Evolutionary conservation across 2,797 vertebrate genomes (phyloP).

Genomic region (Siniperca obscura): DNA sequence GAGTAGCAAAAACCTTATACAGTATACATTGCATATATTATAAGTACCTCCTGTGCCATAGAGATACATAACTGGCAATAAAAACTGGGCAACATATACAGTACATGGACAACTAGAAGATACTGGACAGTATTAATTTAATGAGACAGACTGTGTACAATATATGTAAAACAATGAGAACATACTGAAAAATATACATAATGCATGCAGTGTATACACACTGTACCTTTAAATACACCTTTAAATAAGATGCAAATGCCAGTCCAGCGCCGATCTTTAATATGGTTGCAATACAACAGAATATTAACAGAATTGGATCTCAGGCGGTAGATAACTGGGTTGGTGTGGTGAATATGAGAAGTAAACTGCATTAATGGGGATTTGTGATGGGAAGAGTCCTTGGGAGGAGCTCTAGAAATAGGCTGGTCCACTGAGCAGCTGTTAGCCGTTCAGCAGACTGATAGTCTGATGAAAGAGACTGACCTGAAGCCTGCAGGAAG

Average conservation of each 20-base stretch:
- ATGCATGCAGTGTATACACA: no score
- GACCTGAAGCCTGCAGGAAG: no score
- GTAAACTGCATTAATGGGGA: conserved; percentile 2
- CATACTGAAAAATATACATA: background rate
- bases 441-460: conserved; percentile 1
- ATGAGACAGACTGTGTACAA: background rate
- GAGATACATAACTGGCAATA: background rate
- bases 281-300: no score
- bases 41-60: background rate
- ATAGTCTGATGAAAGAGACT: background rate
- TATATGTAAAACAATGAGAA: background rate
- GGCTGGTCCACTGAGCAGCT: background rate
- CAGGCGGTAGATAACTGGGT: background rate
- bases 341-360: background rate
- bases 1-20: background rate
- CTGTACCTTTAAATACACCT: no score
- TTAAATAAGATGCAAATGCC: no score
- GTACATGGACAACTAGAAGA: background rate
- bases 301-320: background rate
- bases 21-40: background rate
- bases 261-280: no score
- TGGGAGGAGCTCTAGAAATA: background rate
- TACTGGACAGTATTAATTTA: background rate
- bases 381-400: conserved; percentile 7
- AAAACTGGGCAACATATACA: background rate